Base-by-base conservation (phyloP, 2,113 vertebrate genomes). In the Nymphicus hollandicus region DNA sequence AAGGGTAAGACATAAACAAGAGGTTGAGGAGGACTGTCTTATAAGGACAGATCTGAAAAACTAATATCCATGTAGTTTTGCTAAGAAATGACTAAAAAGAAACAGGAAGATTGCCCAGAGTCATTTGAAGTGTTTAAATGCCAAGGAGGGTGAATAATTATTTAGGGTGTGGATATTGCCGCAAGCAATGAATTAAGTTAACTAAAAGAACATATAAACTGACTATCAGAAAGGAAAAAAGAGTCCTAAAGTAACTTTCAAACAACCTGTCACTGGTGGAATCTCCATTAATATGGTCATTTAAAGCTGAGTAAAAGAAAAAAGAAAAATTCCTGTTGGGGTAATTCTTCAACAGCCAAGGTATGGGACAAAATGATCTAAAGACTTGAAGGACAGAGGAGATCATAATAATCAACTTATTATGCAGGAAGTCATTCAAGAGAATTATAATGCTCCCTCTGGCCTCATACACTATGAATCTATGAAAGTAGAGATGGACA, bases 321-420 rank as follows among this genome's bases (percentile, higher is more conserved):
- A 68, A 44, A 27, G 33, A 81, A 96, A 95, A 97, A 97, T 55
- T 94, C 95, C 91, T 96, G 16, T 76, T 90, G 37, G 90, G 66
- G 83, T 95, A 97, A 97, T 97, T 96, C 65, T 96, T 95, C 68
- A 93, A 73, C 65, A 95, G 55, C 27, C 28, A 95, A 49, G 46
- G 46, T 89, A 84, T 68, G 88, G 11, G 27, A 91, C 93, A 83
- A 49, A 56, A 68, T 71, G 63, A 94, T 92, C 89, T 79, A 81
- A 88, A 92, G 90, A 65, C 31, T 79, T 88, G 33, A 65, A 63
- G 31, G 65, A 92, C 37, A 86, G 63, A 89, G 50, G 71, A 96
- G 93, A 96, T 88, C 69, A 90, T 86, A 92, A 81, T 86, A 83
- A 87, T 53, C 27, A 47, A 87, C 19, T 72, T 86, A 56, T 76